These are phyloP conservation scores for Chrysolina oricalcia DNA, from an alignment of 2,888 invertebrate genomes.

Conservation along the genomic window DNA sequence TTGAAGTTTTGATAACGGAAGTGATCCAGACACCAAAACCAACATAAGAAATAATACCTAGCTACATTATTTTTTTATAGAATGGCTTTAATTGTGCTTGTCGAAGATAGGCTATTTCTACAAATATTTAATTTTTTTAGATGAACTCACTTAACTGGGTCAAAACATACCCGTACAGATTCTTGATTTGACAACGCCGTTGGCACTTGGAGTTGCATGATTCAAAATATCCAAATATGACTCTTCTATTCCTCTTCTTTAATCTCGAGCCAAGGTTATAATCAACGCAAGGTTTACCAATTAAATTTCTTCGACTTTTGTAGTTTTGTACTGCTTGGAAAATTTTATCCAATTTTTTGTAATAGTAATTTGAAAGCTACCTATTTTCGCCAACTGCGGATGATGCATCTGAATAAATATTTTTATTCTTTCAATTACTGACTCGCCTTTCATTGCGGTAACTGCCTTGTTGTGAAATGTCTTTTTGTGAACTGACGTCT, in stretches of 20 bases:
- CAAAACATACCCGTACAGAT: background rate
- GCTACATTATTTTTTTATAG: too few relatives aligned
- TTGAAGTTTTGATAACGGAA: too few relatives aligned
- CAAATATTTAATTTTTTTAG: background rate
- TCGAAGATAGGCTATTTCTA: background rate
- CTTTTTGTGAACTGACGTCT: background rate
- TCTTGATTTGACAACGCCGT: background rate
- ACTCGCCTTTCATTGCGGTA: background rate
- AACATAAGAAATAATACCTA: too few relatives aligned
- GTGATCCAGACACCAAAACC: too few relatives aligned
- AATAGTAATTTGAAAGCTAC: background rate
- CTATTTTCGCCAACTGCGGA: background rate
- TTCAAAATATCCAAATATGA: conserved; percentile 30
- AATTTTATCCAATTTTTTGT: background rate
- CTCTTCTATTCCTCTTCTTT: conserved; percentile 23
- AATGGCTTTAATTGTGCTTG: background rate
- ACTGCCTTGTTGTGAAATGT: background rate
- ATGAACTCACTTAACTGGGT: background rate
- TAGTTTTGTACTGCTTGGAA: background rate
- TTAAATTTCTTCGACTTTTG: background rate
- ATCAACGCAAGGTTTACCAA: background rate
- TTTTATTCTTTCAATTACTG: background rate
- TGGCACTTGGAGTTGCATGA: conserved; percentile 7
- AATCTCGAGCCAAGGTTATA: conserved; percentile 19
- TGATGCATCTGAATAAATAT: background rate